Evolutionary conservation across 2,888 invertebrate genomes (phyloP).

Genomic region (Oscheius sp.): DNA sequence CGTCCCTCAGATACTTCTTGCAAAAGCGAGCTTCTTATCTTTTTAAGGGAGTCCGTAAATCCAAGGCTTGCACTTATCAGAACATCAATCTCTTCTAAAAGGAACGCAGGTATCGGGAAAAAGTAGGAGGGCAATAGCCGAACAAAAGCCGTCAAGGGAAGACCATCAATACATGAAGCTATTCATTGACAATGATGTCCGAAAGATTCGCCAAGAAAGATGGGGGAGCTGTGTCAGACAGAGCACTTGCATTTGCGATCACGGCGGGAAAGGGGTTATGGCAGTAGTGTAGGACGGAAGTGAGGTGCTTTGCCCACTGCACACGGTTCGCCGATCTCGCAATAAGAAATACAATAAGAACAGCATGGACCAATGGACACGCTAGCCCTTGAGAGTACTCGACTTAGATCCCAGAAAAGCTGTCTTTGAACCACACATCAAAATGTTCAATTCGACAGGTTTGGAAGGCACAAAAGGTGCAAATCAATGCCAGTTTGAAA

Average conservation of each 20-base stretch:
- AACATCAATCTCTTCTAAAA: conserved; percentile 26
- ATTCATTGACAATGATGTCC: conserved; percentile 36
- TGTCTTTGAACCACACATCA: conserved; percentile 3
- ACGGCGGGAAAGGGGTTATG: not conserved
- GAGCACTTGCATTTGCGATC: conserved; percentile 33
- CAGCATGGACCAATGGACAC: conserved; percentile 27
- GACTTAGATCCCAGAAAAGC: conserved; percentile 4
- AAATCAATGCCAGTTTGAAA: not conserved
- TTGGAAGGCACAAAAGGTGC: too few relatives aligned
- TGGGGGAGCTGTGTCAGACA: conserved; percentile 28
- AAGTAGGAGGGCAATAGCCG: conserved; percentile 1
- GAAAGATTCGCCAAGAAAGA: conserved; percentile 28
- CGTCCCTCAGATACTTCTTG: too few relatives aligned
- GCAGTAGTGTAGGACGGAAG: conserved; percentile 27
- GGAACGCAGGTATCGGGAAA: conserved; percentile 19
- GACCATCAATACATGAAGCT: conserved; percentile 19
- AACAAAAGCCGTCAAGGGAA: not conserved
- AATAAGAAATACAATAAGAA: conserved; percentile 37
- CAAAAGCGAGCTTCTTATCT: conserved; percentile 2
- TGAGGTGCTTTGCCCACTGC: conserved; percentile 34
- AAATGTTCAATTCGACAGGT: not conserved
- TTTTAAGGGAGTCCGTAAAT: conserved; percentile 14
- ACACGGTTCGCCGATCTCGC: conserved; percentile 33
- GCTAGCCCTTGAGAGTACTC: not conserved
- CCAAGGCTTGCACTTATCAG: conserved; percentile 23